These are phyloP conservation scores for Litoditis marina DNA, from an alignment of 2,888 invertebrate species.

Conservation along the genomic window DNA sequence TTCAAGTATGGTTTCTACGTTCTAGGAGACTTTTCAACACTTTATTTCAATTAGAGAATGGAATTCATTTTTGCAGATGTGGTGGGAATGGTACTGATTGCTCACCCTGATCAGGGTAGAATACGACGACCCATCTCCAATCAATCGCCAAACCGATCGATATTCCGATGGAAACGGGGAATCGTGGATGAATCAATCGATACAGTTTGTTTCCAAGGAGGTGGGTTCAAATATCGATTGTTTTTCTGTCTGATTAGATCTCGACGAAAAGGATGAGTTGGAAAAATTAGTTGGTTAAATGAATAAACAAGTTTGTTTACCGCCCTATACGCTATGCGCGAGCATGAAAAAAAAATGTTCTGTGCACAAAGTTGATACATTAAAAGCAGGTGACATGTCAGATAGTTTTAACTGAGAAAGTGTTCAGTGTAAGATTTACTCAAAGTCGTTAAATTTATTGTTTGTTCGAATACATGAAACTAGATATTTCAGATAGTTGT, in stretches of 20 bases:
- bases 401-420: too few species aligned
- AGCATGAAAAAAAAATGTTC: too few species aligned
- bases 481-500: constrained; percentile 41
- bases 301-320: too few species aligned
- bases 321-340: too few species aligned
- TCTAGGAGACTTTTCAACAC: not conserved
- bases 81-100: constrained; percentile 34
- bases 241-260: not conserved
- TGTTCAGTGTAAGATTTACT: too few species aligned
- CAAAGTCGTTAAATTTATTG: too few species aligned
- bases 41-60: not conserved
- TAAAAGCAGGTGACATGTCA: too few species aligned
- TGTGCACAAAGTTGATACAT: too few species aligned
- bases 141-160: not conserved
- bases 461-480: too few species aligned
- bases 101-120: constrained; percentile 34
- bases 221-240: constrained; percentile 1
- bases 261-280: too few species aligned
- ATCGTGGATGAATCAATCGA: constrained; percentile 26
- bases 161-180: not conserved
- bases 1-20: too few species aligned
- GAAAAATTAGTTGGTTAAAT: too few species aligned
- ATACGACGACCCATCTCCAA: constrained; percentile 13
- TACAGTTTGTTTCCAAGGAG: constrained; percentile 39
- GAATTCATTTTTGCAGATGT: constrained; percentile 24